A percentile compares a stretch with the other conserved stretches of the same genome.
Conservation (phyloP, 1,140 invertebrate genomes). For the Anastrepha obliqua region DNA sequence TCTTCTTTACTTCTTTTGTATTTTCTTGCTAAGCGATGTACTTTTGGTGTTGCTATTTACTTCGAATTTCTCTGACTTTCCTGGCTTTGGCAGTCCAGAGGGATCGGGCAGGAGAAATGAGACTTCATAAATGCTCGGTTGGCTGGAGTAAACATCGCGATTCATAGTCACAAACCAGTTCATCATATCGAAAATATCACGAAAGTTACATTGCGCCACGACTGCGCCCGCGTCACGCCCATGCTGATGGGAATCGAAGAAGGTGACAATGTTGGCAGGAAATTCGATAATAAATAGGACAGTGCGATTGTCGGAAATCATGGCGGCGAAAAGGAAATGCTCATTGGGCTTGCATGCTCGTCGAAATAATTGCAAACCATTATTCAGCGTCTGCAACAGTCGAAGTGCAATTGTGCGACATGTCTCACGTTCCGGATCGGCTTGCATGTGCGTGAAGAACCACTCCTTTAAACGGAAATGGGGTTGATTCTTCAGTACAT, state of each 20-base stretch:
- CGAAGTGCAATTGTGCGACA: constrained; percentile 68
- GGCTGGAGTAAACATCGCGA: constrained; percentile 68
- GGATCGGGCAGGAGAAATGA: constrained; percentile 61
- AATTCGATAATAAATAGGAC: constrained; percentile 70
- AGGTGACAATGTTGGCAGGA: constrained; percentile 65
- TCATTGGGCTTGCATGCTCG: background rate
- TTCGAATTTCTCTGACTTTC: background rate
- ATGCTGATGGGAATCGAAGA: constrained; percentile 71
- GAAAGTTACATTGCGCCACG: constrained; percentile 67
- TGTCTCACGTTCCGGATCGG: constrained; percentile 65
- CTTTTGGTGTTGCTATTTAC: background rate
- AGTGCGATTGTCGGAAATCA: constrained; percentile 71
- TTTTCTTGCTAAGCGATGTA: background rate
- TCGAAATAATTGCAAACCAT: constrained; percentile 52
- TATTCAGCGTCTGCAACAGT: constrained; percentile 65
- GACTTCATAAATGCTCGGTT: constrained; percentile 67
- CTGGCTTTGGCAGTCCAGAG: background rate
- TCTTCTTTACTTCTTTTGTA: constrained; percentile 9
- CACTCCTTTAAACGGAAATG: constrained; percentile 70
- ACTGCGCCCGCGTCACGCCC: constrained; percentile 69
- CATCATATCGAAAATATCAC: constrained; percentile 66
- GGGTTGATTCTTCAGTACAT: constrained; percentile 65
- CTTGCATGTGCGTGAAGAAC: constrained; percentile 72
- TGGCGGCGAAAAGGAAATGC: constrained; percentile 66
- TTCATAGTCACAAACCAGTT: constrained; percentile 71